Evolutionary conservation across 2,888 invertebrate genomes (phyloP), one percentile per base, ranked within the genome.

Genomic region (Cancer borealis): DNA sequence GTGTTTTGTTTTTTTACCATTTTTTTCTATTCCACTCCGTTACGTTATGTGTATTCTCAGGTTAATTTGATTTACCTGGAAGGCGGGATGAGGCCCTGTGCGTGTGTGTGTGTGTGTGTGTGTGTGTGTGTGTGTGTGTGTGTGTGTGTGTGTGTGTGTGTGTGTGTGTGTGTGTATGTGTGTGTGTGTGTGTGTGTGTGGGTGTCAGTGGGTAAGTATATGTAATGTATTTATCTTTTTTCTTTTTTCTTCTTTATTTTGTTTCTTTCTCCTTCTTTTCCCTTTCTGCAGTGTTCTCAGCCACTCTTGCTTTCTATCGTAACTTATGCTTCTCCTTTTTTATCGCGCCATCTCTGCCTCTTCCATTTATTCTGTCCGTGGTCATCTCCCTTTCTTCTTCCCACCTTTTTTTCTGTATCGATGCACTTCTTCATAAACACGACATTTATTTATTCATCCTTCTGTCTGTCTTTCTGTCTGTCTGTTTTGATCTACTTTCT

Each of bases 111-210:
- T 84, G 84, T 84, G 84, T 84, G 84, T 84, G 84, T 84, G 84
- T 84, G 84, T 84, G 84, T 84, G 84, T 84, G 84, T 84, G 79
- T 79, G 79, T 79, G 79, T 79, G 79, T 79, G 79, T 79, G 79
- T 79, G 79, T 79, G 79, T 79, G 79, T 79, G 84, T 84, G 84
- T 84, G 84, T 79, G 79, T 84, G 84, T 84, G 84, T 84, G 84
- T 84, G 84, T 84, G 84, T 84, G 14, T 84, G 84, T 84, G 39
- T 84, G 84, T 84, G 84, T 84, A 39, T 84, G 84, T 84, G 84
- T 84, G 84, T 79, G 79, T 84, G 84, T 84, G 84, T 84, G 84
- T 84, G 84, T 84, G 84, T 84, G 14, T 84, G 84, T 84, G 39
- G 39, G 84, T 84, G 84, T 84, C 39, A 39, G 84, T 84, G 84